A percentile compares a stretch with the other conserved stretches of the same genome.
Evolutionary conservation across 2,888 invertebrate species (phyloP).

Genomic region (Ormyrus nitidulus): DNA sequence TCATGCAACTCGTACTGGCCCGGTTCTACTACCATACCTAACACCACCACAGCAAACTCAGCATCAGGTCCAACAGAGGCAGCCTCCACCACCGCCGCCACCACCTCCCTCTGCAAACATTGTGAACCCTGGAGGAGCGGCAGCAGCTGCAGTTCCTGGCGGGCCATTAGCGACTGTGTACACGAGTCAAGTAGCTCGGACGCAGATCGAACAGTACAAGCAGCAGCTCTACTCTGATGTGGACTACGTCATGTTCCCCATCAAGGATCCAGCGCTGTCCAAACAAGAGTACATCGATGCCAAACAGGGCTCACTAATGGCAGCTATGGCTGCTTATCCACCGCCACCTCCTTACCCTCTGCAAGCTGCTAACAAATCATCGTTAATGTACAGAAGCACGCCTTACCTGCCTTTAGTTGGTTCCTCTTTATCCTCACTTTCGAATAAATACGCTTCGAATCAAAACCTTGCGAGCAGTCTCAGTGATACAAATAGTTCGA

Average conservation of each 20-base stretch:
- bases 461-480: constrained; percentile 79
- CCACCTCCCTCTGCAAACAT: constrained; percentile 74
- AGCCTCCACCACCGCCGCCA: constrained; percentile 83
- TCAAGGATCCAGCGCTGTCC: constrained; percentile 92
- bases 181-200: constrained; percentile 82
- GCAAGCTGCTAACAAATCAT: constrained; percentile 78
- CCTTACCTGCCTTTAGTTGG: constrained; percentile 83
- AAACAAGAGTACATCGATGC: constrained; percentile 94
- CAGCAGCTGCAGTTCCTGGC: constrained; percentile 78
- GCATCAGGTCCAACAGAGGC: constrained; percentile 79
- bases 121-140: no score
- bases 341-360: constrained; percentile 76
- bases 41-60: constrained; percentile 83
- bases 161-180: constrained; percentile 85
- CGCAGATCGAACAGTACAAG: constrained; percentile 91
- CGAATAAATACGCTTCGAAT: constrained; percentile 86
- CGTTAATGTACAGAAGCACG: constrained; percentile 88
- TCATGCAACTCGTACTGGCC: constrained; percentile 77
- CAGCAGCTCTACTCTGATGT: constrained; percentile 94
- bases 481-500: constrained; percentile 67
- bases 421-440: constrained; percentile 80
- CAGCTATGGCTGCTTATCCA: constrained; percentile 79
- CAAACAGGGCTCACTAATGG: constrained; percentile 86
- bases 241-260: constrained; percentile 93
- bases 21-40: constrained; percentile 76